Conservation (phyloP, 2,797 vertebrate species). For the Phataginus tricuspis region DNA sequence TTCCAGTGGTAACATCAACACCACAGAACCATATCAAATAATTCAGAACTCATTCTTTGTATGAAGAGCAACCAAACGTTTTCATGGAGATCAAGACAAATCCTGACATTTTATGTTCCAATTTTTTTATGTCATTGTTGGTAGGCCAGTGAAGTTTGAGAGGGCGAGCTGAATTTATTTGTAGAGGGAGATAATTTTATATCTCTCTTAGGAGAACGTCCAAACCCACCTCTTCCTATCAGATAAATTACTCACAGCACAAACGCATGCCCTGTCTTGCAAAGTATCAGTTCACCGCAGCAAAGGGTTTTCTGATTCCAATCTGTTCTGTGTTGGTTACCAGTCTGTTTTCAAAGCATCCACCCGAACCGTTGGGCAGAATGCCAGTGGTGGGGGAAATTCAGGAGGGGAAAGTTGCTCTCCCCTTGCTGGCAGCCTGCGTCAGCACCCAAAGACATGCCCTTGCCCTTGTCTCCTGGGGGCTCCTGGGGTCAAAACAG, state of each 20-base stretch:
- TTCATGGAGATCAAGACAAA: not conserved
- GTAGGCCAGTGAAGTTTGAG: not conserved
- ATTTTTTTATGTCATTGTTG: not conserved
- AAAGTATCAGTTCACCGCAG: not conserved
- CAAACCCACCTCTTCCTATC: not conserved
- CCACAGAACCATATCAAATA: not conserved
- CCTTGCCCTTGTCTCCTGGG: not conserved
- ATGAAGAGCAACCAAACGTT: not conserved
- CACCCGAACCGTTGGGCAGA: not conserved
- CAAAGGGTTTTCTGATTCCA: not conserved
- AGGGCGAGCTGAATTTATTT: not conserved
- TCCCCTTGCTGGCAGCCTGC: not conserved
- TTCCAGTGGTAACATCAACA: not conserved
- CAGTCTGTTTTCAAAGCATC: not conserved
- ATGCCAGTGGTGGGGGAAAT: rapidly evolving
- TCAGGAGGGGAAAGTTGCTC: too few species aligned
- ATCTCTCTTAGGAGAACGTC: not conserved
- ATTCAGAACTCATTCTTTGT: not conserved
- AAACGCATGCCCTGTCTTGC: not conserved
- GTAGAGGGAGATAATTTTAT: not conserved
- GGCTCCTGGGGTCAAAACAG: not conserved
- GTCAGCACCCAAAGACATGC: not conserved
- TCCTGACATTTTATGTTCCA: not conserved
- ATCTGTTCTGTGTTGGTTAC: not conserved
- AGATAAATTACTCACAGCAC: not conserved